These are phyloP conservation scores for Echiichthys vipera DNA, from an alignment of 2,797 vertebrate genomes.

Conservation along the genomic window DNA sequence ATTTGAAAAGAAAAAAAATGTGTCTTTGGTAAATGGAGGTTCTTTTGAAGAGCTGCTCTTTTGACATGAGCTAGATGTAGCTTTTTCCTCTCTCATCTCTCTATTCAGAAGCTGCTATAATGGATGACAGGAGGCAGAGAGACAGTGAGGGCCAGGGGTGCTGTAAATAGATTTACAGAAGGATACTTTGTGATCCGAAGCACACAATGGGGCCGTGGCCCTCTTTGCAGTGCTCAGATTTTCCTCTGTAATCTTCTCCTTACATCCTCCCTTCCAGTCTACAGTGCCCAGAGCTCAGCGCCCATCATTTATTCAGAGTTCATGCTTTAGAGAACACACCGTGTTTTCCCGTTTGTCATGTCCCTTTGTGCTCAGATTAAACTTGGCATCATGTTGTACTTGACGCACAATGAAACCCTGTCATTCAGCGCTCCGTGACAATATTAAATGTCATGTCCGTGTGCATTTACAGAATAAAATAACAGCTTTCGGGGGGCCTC, in stretches of 20 bases:
- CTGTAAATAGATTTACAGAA: slow-evolving; percentile 84
- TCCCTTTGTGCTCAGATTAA: slow-evolving; percentile 91
- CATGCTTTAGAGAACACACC: slow-evolving; percentile 87
- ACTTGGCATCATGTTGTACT: slow-evolving; percentile 93
- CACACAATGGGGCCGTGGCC: slow-evolving; percentile 83
- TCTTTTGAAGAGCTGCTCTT: slow-evolving; percentile 78
- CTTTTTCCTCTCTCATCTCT: slow-evolving; percentile 76
- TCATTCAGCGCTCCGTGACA: slow-evolving; percentile 93
- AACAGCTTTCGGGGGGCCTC: slow-evolving; percentile 90
- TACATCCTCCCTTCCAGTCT: slow-evolving; percentile 73
- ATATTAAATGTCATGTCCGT: slow-evolving; percentile 98
- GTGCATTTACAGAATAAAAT: slow-evolving; percentile 97
- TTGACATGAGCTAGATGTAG: slow-evolving; percentile 75
- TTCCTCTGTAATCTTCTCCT: slow-evolving; percentile 81
- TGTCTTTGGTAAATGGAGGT: slow-evolving; percentile 70
- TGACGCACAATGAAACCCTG: slow-evolving; percentile 94
- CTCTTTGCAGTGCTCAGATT: slow-evolving; percentile 81
- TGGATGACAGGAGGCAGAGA: slow-evolving; percentile 77
- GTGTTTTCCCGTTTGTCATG: slow-evolving; percentile 89
- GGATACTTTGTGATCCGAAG: slow-evolving; percentile 81
- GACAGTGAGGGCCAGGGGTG: slow-evolving; percentile 81
- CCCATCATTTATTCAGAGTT: slow-evolving; percentile 92
- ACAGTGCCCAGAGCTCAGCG: slow-evolving; percentile 84
- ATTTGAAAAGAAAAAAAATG: slow-evolving; percentile 61
- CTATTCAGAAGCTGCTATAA: slow-evolving; percentile 78